Percentiles rank a stretch among this genome's conserved stretches.
These are phyloP conservation scores for Syngnathus rostellatus DNA, from an alignment of 2,797 vertebrate genomes.

Conservation along the genomic window DNA sequence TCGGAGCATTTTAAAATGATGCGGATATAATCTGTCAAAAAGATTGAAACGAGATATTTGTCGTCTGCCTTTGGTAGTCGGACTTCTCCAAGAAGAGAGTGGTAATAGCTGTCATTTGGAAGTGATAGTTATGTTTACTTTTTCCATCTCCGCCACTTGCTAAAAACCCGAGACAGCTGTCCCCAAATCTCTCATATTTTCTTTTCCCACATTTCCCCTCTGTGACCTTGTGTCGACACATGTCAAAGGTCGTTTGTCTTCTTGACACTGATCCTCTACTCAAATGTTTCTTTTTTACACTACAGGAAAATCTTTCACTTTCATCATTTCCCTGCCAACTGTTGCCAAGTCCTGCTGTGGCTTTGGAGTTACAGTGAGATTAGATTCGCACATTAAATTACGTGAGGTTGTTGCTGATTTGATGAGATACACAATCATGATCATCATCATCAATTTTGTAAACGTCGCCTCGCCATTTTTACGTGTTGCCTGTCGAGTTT, in stretches of 20 bases:
- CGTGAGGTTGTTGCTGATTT: neutral
- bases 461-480: neutral
- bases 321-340: slow-evolving; percentile 16
- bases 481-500: neutral
- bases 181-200: slow-evolving; percentile 28
- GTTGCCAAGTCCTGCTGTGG: neutral
- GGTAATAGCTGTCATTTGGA: slow-evolving; percentile 51
- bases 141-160: slow-evolving; percentile 34
- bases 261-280: slow-evolving; percentile 10
- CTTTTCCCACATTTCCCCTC: slow-evolving; percentile 9
- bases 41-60: slow-evolving; percentile 26
- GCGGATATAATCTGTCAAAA: slow-evolving; percentile 46
- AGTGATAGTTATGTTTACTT: slow-evolving; percentile 53
- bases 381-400: neutral
- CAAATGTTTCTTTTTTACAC: slow-evolving; percentile 11
- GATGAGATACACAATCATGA: neutral
- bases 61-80: slow-evolving; percentile 30
- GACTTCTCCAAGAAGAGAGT: slow-evolving; percentile 33
- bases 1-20: slow-evolving; percentile 32
- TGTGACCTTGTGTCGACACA: slow-evolving; percentile 15
- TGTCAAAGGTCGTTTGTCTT: slow-evolving; percentile 13
- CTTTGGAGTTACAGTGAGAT: neutral
- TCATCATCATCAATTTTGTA: neutral
- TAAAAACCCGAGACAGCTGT: slow-evolving; percentile 52
- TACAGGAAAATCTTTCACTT: slow-evolving; percentile 15